Evolutionary conservation across 2,888 invertebrate genomes (phyloP).

Genomic region (Erebia aethiops): DNA sequence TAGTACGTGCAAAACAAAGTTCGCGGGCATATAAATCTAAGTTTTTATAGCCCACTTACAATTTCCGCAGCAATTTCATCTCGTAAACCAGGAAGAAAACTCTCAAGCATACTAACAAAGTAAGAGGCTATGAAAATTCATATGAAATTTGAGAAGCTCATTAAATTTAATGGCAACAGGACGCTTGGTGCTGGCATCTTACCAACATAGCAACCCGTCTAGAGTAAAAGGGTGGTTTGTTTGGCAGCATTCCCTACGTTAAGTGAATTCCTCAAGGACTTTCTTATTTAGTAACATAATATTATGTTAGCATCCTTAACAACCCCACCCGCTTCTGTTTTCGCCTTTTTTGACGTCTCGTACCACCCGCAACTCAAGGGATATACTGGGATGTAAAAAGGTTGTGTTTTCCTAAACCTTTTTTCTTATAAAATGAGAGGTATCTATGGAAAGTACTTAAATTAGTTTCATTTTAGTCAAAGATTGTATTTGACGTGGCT

Average conservation of each 20-base stretch:
- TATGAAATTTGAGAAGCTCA: constrained; percentile 45
- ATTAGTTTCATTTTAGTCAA: not conserved
- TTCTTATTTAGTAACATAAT: constrained; percentile 5
- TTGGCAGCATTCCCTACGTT: not conserved
- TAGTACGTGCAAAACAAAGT: not conserved
- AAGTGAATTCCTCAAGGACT: constrained; percentile 8
- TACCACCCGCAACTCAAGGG: not conserved
- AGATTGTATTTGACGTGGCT: not conserved
- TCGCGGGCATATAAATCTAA: not conserved
- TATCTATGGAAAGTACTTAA: too few relatives aligned
- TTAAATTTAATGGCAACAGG: constrained; percentile 41
- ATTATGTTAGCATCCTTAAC: not conserved
- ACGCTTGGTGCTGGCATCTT: constrained; percentile 32
- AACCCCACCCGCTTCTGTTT: not conserved
- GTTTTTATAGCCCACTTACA: constrained; percentile 1
- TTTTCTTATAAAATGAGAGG: not conserved
- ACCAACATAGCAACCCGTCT: constrained; percentile 28
- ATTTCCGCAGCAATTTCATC: constrained; percentile 6
- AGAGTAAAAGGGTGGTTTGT: constrained; percentile 11
- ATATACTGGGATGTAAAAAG: not conserved
- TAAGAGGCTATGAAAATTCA: constrained; percentile 39
- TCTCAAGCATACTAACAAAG: constrained; percentile 28
- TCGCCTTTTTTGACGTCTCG: constrained; percentile 5
- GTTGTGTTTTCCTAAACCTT: not conserved
- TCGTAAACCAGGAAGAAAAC: constrained; percentile 27